These are phyloP conservation scores for Menidia menidia DNA, from an alignment of 2,797 vertebrate genomes.

Conservation along the genomic window DNA sequence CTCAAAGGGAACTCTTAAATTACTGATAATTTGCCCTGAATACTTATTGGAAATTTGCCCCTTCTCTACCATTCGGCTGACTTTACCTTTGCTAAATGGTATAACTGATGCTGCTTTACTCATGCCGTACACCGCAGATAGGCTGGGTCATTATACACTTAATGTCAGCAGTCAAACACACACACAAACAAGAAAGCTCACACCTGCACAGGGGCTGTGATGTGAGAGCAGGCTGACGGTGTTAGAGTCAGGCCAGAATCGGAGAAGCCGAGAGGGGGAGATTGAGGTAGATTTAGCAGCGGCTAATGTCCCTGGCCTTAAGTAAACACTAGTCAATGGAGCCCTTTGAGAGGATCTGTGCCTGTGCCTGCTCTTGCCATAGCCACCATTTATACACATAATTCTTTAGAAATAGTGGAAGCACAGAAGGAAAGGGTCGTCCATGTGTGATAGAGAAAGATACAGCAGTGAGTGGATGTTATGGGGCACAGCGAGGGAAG, in stretches of 20 bases:
- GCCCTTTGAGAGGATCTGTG: slow-evolving; percentile 69
- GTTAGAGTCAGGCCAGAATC: slow-evolving; percentile 45
- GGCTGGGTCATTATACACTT: slow-evolving; percentile 36
- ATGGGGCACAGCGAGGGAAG: slow-evolving; percentile 28
- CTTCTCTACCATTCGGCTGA: slow-evolving; percentile 9
- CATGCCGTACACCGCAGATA: slow-evolving; percentile 27
- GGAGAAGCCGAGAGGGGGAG: slow-evolving; percentile 49
- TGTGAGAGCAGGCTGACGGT: slow-evolving; percentile 20
- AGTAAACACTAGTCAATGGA: slow-evolving; percentile 76
- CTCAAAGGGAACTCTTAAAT: slow-evolving; percentile 46
- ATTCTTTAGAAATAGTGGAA: slow-evolving; percentile 68
- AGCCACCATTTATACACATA: slow-evolving; percentile 59
- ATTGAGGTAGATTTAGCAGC: slow-evolving; percentile 66
- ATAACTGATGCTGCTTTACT: slow-evolving; percentile 17
- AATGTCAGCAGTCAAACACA: slow-evolving; percentile 35
- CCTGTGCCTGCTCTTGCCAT: slow-evolving; percentile 51
- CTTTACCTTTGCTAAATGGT: slow-evolving; percentile 7
- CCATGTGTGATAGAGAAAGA: slow-evolving; percentile 30
- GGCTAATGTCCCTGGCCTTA: slow-evolving; percentile 67
- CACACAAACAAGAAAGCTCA: slow-evolving; percentile 4
- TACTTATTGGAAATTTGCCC: slow-evolving; percentile 31
- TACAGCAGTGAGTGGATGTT: slow-evolving; percentile 33
- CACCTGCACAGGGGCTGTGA: slow-evolving; percentile 21
- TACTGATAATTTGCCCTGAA: slow-evolving; percentile 38
- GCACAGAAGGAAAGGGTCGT: slow-evolving; percentile 32